Evolutionary conservation across 2,888 invertebrate genomes (phyloP).

Genomic region (Yponomeuta cagnagella): DNA sequence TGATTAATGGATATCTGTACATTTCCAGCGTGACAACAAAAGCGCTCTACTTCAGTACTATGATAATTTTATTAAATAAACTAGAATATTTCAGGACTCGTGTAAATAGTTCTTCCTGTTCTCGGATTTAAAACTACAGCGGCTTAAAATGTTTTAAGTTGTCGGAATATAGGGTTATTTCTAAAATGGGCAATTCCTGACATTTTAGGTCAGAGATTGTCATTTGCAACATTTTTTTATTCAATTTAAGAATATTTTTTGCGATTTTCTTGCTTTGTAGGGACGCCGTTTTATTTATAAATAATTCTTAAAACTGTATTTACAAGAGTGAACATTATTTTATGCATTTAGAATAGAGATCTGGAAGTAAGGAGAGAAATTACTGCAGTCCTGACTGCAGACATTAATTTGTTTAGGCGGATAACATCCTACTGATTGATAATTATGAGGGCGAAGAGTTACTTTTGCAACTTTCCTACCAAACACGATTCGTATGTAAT

Average conservation of each 20-base stretch:
- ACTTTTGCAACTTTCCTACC: not conserved
- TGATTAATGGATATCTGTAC: not conserved
- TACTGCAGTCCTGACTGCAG: constrained; percentile 30
- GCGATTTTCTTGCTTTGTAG: no score
- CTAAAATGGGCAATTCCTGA: no score
- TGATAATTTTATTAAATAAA: constrained; percentile 3
- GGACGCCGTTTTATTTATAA: no score
- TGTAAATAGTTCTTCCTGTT: not conserved
- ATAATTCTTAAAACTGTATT: no score
- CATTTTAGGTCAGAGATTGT: no score
- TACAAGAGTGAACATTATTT: no score
- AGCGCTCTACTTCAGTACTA: constrained; percentile 6
- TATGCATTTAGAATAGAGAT: no score
- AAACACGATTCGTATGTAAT: not conserved
- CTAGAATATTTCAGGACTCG: not conserved
- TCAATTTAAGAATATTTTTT: no score
- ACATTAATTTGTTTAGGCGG: constrained; percentile 36
- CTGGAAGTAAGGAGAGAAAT: constrained; percentile 24
- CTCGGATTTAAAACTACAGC: not conserved
- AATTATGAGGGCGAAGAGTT: not conserved
- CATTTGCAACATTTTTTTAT: no score
- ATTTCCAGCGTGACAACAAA: not conserved
- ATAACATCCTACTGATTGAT: constrained; percentile 25
- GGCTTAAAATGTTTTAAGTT: not conserved
- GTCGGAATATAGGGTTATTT: not conserved